Conservation (phyloP, 2,888 invertebrate genomes). For the Pharmacophagus antenor region DNA sequence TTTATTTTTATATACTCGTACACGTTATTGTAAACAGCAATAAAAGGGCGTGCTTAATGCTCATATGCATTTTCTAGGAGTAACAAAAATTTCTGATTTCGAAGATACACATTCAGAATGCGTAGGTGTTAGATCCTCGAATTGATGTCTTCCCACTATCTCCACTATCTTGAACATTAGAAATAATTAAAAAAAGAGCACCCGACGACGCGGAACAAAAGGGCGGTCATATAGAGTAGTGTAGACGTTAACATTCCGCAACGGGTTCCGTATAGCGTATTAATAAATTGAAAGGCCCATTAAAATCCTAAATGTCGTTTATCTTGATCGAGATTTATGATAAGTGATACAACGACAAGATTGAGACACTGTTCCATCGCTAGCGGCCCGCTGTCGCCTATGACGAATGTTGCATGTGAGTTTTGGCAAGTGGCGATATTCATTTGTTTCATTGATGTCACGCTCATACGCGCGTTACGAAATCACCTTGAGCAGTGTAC, state of each 20-base stretch:
- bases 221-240: slow-evolving; percentile 29
- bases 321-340: slow-evolving; percentile 78
- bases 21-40: too few species aligned
- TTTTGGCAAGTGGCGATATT: slow-evolving; percentile 31
- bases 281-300: slow-evolving; percentile 70
- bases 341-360: slow-evolving; percentile 59
- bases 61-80: neutral
- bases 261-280: slow-evolving; percentile 52
- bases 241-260: slow-evolving; percentile 42
- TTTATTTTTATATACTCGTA: too few species aligned
- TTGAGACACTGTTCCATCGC: slow-evolving; percentile 57
- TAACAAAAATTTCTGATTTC: slow-evolving; percentile 8
- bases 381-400: slow-evolving; percentile 23
- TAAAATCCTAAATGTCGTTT: slow-evolving; percentile 73
- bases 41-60: too few species aligned
- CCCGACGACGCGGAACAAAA: slow-evolving; percentile 28
- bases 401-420: slow-evolving; percentile 25
- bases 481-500: slow-evolving; percentile 17
- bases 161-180: slow-evolving; percentile 18
- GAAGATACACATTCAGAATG: slow-evolving; percentile 10
- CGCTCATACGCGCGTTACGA: slow-evolving; percentile 7
- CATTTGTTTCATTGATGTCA: slow-evolving; percentile 27
- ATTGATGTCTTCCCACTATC: slow-evolving; percentile 11
- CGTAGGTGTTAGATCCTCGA: slow-evolving; percentile 15
- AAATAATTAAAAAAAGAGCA: slow-evolving; percentile 33